Evolutionary conservation across 2,888 invertebrate species (phyloP).

Genomic region (Taphrorychus bicolor): DNA sequence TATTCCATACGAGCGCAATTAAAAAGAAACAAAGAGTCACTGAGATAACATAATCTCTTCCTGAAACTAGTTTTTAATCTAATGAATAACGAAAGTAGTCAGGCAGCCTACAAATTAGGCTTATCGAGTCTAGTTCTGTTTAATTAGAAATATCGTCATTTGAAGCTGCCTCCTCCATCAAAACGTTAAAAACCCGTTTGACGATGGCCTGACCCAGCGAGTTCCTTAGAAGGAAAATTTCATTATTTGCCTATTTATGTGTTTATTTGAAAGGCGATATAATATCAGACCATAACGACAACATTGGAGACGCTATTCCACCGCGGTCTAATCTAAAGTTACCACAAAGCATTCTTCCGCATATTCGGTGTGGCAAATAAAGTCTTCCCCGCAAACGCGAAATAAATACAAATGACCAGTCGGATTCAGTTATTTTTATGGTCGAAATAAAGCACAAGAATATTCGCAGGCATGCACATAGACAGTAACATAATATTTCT

Average conservation of each 20-base stretch:
- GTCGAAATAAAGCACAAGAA: slow-evolving; percentile 13
- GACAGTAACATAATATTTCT: slow-evolving; percentile 35
- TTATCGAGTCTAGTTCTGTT: not conserved
- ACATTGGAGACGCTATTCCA: not conserved
- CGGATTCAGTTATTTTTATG: slow-evolving; percentile 14
- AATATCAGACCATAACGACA: not conserved
- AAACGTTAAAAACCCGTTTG: not conserved
- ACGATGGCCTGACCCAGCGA: not conserved
- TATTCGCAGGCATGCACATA: slow-evolving; percentile 19
- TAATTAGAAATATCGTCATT: not conserved
- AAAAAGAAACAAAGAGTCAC: not conserved
- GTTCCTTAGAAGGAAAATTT: not conserved
- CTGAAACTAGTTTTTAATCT: not conserved
- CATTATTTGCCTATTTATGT: no score
- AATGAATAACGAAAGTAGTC: not conserved
- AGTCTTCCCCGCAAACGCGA: not conserved
- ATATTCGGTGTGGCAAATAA: not conserved
- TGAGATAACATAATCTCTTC: not conserved
- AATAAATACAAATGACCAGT: not conserved
- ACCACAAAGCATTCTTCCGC: not conserved
- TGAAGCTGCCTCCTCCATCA: not conserved
- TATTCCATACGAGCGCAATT: no score
- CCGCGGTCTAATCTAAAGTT: not conserved
- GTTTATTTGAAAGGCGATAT: not conserved
- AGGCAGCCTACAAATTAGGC: not conserved